Evolutionary conservation across 2,888 invertebrate genomes (phyloP), one percentile per base, ranked within the genome.

Genomic region (Scaptomyza cyrtandrae): DNA sequence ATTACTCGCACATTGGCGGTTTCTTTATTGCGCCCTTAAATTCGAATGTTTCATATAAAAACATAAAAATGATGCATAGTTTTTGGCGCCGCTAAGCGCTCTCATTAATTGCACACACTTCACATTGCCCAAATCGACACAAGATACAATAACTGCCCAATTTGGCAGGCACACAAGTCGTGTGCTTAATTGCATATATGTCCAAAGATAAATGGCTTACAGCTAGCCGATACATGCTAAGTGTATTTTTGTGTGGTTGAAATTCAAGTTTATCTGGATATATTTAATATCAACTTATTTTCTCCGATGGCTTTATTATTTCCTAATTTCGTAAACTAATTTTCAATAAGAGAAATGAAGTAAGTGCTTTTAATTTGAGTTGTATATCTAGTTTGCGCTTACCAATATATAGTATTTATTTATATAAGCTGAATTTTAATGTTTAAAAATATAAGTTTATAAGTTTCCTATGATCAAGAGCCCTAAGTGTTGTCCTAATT

Each of bases 1-100:
- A 81, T 87, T 82, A 87, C 64, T 79, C 78, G 78, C 70, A 73
- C 84, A 75, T 84, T 83, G 86, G 86, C 68, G 78, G 78, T 74
- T 67, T 81, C 79, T 87, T 83, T 85, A 83, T 87, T 63, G 56
- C 64, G 41, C 57, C 65, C 84, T 78, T 83, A 80, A 86, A 72
- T 69, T 74, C 77, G 58, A 57, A 27, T 56, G 68, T 53, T 68
- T 48, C 54, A 31, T 67, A 76, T 71, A 61, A 76, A 59, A 56
- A 49, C 61, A 63, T 72, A 46, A 72, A 76, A 67, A 63, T 75
- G 59, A 72, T 76, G 61, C 77, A 75, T 75, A 75, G 75, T 77
- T 75, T 72, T 55, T 44, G 59, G 19, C 24, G 9, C 41, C 44
- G 46, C 70, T 82, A 79, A 81, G 75, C 67, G 74, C 31, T 68